A percentile compares a stretch with the other conserved stretches of the same genome.
Conservation (phyloP, 2,888 invertebrate species). For the Gastrophysa polygoni region DNA sequence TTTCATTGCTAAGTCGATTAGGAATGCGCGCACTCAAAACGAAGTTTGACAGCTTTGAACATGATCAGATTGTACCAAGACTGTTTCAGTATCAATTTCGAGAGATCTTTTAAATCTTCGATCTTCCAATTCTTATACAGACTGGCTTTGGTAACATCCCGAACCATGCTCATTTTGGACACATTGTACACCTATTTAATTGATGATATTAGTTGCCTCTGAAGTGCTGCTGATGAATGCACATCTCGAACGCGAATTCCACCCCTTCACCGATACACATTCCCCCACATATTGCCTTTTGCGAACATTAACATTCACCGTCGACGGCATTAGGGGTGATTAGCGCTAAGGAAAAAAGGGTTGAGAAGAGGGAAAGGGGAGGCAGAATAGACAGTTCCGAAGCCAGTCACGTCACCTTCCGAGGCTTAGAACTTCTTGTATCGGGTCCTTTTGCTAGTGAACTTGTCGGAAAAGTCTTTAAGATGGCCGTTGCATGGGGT, state of each 20-base stretch:
- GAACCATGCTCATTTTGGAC: no score
- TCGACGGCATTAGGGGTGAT: slow-evolving; percentile 42
- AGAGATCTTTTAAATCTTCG: no score
- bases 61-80: no score
- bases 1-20: no score
- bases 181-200: no score
- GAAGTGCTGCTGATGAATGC: background rate
- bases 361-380: slow-evolving; percentile 33
- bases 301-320: slow-evolving; percentile 42
- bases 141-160: no score
- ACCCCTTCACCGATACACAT: background rate
- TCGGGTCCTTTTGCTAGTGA: slow-evolving; percentile 56
- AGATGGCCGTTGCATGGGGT: slow-evolving; percentile 41
- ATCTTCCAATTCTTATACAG: no score
- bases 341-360: slow-evolving; percentile 48
- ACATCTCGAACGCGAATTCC: slow-evolving; percentile 10
- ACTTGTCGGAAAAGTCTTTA: slow-evolving; percentile 43
- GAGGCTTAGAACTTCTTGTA: slow-evolving; percentile 56
- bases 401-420: slow-evolving; percentile 51
- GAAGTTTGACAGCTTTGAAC: no score
- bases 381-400: slow-evolving; percentile 51
- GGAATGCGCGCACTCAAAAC: no score
- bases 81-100: no score
- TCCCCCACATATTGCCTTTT: slow-evolving; percentile 33
- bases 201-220: no score